These are phyloP conservation scores for Nephrotoma flavescens DNA, from an alignment of 2,888 invertebrate genomes.

Conservation along the genomic window DNA sequence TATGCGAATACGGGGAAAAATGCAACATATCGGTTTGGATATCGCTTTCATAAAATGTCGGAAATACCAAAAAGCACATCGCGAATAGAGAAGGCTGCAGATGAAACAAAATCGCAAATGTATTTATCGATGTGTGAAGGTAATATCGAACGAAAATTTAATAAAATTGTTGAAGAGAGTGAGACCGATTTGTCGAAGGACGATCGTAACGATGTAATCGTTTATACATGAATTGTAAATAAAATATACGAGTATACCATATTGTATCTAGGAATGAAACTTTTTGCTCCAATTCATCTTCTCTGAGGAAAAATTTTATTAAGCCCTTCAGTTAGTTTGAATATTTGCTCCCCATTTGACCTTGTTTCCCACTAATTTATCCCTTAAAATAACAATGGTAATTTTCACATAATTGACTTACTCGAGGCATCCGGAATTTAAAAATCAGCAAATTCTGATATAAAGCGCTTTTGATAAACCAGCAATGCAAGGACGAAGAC, in stretches of 20 bases:
- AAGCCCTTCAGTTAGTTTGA: too few relatives aligned
- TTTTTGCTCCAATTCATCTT: too few relatives aligned
- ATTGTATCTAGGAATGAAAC: too few relatives aligned
- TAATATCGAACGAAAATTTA: not conserved
- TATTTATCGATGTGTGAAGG: not conserved
- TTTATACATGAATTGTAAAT: not conserved
- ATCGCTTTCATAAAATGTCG: not conserved
- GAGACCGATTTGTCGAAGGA: not conserved
- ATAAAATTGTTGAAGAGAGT: not conserved
- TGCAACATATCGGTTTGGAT: not conserved
- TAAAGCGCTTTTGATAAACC: too few relatives aligned
- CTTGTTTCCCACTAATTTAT: too few relatives aligned
- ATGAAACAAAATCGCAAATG: not conserved
- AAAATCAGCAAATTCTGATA: too few relatives aligned
- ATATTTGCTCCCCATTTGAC: too few relatives aligned
- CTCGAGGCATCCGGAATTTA: too few relatives aligned
- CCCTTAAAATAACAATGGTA: too few relatives aligned
- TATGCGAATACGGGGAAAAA: not conserved
- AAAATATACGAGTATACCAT: not conserved
- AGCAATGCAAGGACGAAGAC: too few relatives aligned
- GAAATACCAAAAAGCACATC: not conserved
- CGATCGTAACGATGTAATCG: not conserved
- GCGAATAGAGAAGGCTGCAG: not conserved
- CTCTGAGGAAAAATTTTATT: too few relatives aligned
- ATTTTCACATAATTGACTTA: too few relatives aligned